A percentile compares a stretch with the other conserved stretches of the same genome.
Evolutionary conservation across 2,113 vertebrate species (phyloP).

Genomic region (Megaptera novaeangliae): DNA sequence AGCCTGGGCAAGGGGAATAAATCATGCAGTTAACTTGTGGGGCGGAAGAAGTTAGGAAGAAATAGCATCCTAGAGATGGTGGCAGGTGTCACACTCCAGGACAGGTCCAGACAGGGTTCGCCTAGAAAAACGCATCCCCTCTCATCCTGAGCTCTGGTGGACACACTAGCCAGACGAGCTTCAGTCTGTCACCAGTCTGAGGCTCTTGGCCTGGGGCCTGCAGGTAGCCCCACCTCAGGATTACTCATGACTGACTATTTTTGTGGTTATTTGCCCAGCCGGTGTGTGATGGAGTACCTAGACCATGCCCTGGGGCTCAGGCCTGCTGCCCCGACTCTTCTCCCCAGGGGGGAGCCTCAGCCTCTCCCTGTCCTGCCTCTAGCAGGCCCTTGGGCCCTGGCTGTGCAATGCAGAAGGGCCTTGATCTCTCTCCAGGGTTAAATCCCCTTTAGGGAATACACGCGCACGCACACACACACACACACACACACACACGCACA

Average conservation of each 20-base stretch:
- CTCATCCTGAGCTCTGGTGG: neutral
- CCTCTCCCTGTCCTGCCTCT: neutral
- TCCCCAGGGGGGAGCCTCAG: neutral
- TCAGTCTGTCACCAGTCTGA: neutral
- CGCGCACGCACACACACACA: too few relatives aligned
- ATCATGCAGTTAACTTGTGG: accelerated
- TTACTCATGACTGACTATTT: neutral
- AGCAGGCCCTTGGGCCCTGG: neutral
- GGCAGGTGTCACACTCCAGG: neutral
- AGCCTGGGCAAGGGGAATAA: neutral
- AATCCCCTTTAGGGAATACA: neutral
- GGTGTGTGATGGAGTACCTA: neutral
- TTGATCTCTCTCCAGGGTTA: neutral
- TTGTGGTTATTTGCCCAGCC: neutral
- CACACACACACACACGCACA: neutral
- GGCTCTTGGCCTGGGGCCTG: neutral
- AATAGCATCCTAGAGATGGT: neutral
- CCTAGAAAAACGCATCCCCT: neutral
- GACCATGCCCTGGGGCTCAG: neutral
- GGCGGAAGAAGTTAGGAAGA: neutral
- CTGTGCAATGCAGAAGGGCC: neutral
- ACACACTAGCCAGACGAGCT: neutral
- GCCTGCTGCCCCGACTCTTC: neutral
- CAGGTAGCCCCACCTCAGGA: neutral
- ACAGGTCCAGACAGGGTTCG: neutral